Percentiles rank a stretch among this genome's conserved stretches.
Conservation (phyloP, 2,113 vertebrate species). For the Sapayoa aenigma region DNA sequence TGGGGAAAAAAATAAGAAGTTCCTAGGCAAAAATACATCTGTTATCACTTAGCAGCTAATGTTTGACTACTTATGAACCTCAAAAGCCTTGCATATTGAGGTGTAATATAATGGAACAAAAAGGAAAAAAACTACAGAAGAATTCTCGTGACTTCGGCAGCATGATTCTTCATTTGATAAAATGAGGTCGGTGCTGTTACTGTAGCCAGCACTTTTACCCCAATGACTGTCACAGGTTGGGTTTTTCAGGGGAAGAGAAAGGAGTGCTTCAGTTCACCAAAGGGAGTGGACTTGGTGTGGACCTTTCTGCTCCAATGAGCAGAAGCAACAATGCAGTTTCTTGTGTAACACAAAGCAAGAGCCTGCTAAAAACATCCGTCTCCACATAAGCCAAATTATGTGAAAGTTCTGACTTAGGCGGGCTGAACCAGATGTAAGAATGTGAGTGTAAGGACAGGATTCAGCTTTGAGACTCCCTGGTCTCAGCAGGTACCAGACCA, state of each 20-base stretch:
- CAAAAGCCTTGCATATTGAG: neutral
- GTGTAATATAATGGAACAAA: neutral
- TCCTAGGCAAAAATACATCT: neutral
- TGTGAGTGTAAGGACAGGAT: neutral
- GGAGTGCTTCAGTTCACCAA: neutral
- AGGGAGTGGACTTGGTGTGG: neutral
- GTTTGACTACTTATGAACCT: neutral
- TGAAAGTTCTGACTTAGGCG: neutral
- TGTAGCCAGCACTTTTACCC: neutral
- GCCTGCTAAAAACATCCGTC: neutral
- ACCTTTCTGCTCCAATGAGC: neutral
- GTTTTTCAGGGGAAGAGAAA: neutral
- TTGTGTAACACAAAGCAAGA: neutral
- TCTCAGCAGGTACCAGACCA: neutral
- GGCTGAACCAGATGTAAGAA: neutral
- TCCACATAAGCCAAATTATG: neutral
- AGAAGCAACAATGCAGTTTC: neutral
- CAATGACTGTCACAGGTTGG: neutral
- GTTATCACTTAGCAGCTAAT: neutral
- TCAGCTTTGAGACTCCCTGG: neutral
- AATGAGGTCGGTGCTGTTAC: neutral
- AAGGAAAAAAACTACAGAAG: neutral
- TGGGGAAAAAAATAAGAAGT: neutral
- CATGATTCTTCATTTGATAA: neutral
- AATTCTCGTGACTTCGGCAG: neutral